Evolutionary conservation across 1,140 invertebrate genomes (phyloP).

Genomic region (Papilio polyxenes): DNA sequence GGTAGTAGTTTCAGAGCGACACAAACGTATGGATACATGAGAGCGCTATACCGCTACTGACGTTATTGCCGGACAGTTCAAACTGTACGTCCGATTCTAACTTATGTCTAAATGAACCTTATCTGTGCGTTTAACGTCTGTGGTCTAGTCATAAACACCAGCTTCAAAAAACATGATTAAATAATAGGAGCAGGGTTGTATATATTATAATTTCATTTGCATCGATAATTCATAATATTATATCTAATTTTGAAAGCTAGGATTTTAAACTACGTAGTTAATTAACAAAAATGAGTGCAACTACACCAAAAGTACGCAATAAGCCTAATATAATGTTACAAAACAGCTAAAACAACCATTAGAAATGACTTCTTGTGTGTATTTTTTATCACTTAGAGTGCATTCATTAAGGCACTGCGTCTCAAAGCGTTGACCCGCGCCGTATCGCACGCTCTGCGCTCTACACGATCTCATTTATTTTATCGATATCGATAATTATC

Average conservation of each 20-base stretch:
- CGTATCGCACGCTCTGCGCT: conserved; percentile 27
- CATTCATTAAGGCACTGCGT: conserved; percentile 33
- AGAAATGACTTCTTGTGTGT: conserved; percentile 22
- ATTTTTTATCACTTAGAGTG: conserved; percentile 34
- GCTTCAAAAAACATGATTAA: no score
- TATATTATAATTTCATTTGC: background rate
- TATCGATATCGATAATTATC: conserved; percentile 26
- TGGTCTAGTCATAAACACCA: no score
- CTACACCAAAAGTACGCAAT: background rate
- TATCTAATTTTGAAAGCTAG: background rate
- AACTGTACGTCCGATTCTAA: no score
- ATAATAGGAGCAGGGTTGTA: no score
- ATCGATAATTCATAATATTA: background rate
- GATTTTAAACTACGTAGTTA: background rate
- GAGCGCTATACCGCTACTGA: no score
- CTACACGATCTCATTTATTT: conserved; percentile 2
- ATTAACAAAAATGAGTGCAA: background rate
- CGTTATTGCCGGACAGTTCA: no score
- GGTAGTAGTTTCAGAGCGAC: no score
- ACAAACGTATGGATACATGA: no score
- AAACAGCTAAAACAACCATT: conserved; percentile 22
- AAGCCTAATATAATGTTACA: background rate
- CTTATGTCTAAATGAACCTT: no score
- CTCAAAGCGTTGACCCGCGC: background rate
- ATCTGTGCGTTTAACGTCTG: no score